These are phyloP conservation scores for Arothron firmamentum DNA, from an alignment of 2,113 vertebrate genomes.

Conservation along the genomic window DNA sequence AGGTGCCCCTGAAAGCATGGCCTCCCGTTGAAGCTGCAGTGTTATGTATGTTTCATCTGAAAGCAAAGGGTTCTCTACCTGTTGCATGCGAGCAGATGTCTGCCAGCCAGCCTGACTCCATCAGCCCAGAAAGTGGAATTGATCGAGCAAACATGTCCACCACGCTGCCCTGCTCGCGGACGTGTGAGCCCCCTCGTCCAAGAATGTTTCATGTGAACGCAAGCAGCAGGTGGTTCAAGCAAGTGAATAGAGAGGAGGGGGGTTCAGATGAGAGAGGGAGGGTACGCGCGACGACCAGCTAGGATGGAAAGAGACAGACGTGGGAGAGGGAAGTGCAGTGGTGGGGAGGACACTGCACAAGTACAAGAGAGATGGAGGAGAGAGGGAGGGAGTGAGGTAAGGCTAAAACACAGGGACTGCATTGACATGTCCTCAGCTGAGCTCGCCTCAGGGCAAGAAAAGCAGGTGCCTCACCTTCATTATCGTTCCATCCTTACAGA, in stretches of 20 bases:
- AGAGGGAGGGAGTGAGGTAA: slow-evolving; percentile 38
- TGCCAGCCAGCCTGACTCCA: slow-evolving; percentile 45
- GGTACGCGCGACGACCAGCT: slow-evolving; percentile 14
- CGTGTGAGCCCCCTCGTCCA: slow-evolving; percentile 35
- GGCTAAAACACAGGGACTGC: slow-evolving; percentile 45
- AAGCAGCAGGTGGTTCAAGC: slow-evolving; percentile 64
- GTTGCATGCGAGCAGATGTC: slow-evolving; percentile 64
- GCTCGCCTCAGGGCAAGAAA: slow-evolving; percentile 31
- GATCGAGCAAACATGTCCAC: slow-evolving; percentile 33
- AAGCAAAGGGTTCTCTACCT: slow-evolving; percentile 64
- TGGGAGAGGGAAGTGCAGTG: slow-evolving; percentile 33
- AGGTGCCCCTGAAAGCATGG: slow-evolving; percentile 13
- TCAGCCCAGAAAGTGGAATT: slow-evolving; percentile 25
- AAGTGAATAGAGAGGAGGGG: slow-evolving; percentile 11
- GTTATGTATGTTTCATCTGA: slow-evolving; percentile 22
- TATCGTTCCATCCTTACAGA: slow-evolving; percentile 60
- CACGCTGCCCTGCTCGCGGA: slow-evolving; percentile 36
- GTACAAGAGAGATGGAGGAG: slow-evolving; percentile 35
- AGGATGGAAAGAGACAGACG: slow-evolving; percentile 38
- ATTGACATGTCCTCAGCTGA: slow-evolving; percentile 50
- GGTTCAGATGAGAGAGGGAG: slow-evolving; percentile 16
- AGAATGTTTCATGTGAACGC: slow-evolving; percentile 29
- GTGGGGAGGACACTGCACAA: slow-evolving; percentile 55
- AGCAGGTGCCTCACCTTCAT: slow-evolving; percentile 67
- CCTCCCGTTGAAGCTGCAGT: slow-evolving; percentile 23